phyloP scores from a whole-genome alignment of 2,113 vertebrate species.

The Rhombomys opimus region DNA sequence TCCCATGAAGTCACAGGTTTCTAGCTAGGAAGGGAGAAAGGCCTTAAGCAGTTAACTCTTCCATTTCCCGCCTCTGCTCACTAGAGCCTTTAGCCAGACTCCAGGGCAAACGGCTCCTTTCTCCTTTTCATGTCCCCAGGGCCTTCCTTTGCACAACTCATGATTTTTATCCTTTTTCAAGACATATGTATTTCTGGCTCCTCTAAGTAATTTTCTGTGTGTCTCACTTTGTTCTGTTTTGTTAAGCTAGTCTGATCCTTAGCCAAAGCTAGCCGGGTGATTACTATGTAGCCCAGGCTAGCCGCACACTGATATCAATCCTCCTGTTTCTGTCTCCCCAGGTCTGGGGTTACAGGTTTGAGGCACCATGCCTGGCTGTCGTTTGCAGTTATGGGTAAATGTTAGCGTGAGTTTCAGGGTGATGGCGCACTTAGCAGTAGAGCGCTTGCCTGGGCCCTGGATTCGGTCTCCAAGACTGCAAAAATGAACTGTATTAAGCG shows the following conservation, averaged over 20 bases:
- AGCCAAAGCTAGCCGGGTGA: not conserved
- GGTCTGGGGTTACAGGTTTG: not conserved
- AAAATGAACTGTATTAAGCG: not conserved
- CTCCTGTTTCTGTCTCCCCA: not conserved
- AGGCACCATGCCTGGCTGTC: not conserved
- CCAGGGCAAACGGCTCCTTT: not conserved
- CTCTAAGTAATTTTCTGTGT: not conserved
- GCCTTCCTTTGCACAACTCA: not conserved
- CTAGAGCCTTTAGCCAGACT: not conserved
- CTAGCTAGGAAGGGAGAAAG: not conserved
- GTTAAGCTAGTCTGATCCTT: not conserved
- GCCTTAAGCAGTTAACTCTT: not conserved
- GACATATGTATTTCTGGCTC: not conserved
- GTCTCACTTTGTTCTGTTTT: not conserved
- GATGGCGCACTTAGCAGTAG: not conserved
- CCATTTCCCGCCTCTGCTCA: not conserved
- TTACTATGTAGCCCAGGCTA: not conserved
- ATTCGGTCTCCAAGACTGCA: not conserved
- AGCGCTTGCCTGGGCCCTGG: not conserved
- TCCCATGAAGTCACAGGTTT: not conserved
- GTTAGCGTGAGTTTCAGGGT: not conserved
- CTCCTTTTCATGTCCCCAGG: not conserved
- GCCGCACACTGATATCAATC: not conserved
- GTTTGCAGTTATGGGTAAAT: not conserved
- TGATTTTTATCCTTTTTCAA: not conserved